Conservation (phyloP, 2,888 invertebrate genomes). For the Spicauda simplicius region DNA sequence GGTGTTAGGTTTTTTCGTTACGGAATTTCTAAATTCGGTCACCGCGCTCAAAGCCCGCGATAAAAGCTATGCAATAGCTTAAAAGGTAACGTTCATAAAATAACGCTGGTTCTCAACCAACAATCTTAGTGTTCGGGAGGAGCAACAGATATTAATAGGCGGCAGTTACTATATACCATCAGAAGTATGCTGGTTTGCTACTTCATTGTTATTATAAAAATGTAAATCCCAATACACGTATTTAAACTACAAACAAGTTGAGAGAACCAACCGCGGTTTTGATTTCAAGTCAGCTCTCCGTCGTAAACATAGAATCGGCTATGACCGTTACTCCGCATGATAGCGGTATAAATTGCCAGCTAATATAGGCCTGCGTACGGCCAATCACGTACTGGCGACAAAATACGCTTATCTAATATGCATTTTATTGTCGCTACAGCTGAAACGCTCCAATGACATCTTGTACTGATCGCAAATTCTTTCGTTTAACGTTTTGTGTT, state of each 20-base stretch:
- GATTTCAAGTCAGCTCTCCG: slow-evolving; percentile 44
- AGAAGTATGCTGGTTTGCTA: no score
- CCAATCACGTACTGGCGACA: slow-evolving; percentile 79
- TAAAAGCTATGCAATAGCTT: no score
- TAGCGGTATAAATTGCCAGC: slow-evolving; percentile 43
- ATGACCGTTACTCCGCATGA: slow-evolving; percentile 39
- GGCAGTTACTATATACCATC: no score
- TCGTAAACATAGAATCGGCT: slow-evolving; percentile 44
- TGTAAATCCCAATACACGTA: no score
- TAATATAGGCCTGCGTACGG: slow-evolving; percentile 45
- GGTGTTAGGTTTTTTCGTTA: no score
- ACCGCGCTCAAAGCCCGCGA: no score
- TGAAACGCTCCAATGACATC: slow-evolving; percentile 50
- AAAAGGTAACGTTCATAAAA: no score
- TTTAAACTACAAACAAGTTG: not conserved
- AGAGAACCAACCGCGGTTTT: not conserved
- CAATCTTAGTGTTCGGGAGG: no score
- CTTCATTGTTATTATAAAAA: no score
- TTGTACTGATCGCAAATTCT: slow-evolving; percentile 55
- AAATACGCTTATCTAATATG: slow-evolving; percentile 82
- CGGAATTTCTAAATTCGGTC: no score
- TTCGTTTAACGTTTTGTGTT: not conserved
- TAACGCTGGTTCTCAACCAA: no score
- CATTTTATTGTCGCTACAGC: slow-evolving; percentile 73
- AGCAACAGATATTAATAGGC: no score